These are phyloP conservation scores for Alviniconcha marisindica DNA, from an alignment of 1,140 invertebrate genomes.

Conservation along the genomic window DNA sequence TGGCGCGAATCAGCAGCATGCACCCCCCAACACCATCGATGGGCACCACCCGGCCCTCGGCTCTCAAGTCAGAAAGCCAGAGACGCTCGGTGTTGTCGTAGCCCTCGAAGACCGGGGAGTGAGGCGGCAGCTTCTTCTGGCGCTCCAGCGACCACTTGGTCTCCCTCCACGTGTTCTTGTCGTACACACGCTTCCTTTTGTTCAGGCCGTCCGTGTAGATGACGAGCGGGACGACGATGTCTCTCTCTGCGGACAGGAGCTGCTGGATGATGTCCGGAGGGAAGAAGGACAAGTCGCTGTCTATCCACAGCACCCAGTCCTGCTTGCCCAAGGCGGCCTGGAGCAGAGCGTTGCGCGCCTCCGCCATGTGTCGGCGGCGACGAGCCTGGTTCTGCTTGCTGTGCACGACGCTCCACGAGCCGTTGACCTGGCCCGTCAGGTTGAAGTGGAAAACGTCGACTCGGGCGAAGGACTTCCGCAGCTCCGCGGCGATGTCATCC, in stretches of 20 bases:
- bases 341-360: conserved; percentile 65
- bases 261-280: conserved; percentile 67
- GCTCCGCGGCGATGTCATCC: conserved; percentile 47
- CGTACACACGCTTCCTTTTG: conserved; percentile 58
- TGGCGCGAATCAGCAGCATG: conserved; percentile 59
- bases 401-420: conserved; percentile 58
- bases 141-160: conserved; percentile 59
- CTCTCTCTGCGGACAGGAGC: conserved; percentile 62
- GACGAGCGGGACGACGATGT: conserved; percentile 66
- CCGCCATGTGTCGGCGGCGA: conserved; percentile 65
- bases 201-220: conserved; percentile 49
- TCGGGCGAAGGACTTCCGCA: conserved; percentile 57
- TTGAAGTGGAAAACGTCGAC: conserved; percentile 59
- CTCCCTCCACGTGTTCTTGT: conserved; percentile 73
- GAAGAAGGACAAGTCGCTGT: conserved; percentile 65
- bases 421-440: conserved; percentile 51
- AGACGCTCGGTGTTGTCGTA: conserved; percentile 62
- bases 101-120: conserved; percentile 66
- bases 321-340: conserved; percentile 53
- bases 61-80: conserved; percentile 65
- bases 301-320: conserved; percentile 71
- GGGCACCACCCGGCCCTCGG: conserved; percentile 65
- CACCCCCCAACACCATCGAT: conserved; percentile 73
- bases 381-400: conserved; percentile 51
- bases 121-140: conserved; percentile 46